Percentiles rank a stretch among this genome's conserved stretches.
These are phyloP conservation scores for Monarcha castaneiventris DNA, from an alignment of 2,113 vertebrate species.

Conservation along the genomic window DNA sequence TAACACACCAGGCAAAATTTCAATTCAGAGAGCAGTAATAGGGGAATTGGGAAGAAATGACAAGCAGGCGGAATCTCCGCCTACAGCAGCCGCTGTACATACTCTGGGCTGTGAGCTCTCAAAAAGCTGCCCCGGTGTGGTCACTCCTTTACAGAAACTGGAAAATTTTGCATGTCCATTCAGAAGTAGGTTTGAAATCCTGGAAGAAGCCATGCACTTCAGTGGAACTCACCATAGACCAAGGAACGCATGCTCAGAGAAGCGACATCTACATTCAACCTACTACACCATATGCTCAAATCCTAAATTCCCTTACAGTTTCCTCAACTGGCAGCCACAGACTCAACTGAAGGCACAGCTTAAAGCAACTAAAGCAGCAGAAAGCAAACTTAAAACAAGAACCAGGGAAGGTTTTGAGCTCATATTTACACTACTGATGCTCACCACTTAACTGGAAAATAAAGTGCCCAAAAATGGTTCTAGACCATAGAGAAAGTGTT, in stretches of 20 bases:
- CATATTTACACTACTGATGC: not conserved
- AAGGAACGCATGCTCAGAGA: fast-evolving
- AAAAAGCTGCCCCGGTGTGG: not conserved
- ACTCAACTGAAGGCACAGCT: not conserved
- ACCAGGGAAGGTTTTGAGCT: not conserved
- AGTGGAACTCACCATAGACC: not conserved
- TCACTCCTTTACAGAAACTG: not conserved
- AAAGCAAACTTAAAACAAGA: not conserved
- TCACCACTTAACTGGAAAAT: not conserved
- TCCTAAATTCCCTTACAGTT: not conserved
- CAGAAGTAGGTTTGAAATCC: not conserved
- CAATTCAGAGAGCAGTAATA: not conserved
- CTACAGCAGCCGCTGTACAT: not conserved
- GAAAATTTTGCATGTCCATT: not conserved
- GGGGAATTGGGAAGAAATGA: not conserved
- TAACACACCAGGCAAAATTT: not conserved
- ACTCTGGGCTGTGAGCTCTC: not conserved
- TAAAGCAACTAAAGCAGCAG: not conserved
- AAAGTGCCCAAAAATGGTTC: not conserved
- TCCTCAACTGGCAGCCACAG: not conserved
- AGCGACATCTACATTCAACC: not conserved
- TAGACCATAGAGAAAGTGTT: not conserved
- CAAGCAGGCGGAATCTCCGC: fast-evolving
- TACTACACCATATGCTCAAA: not conserved
- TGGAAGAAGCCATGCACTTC: not conserved